phyloP scores from a whole-genome alignment of 1,140 invertebrate genomes.

The Uloborus diversus region DNA sequence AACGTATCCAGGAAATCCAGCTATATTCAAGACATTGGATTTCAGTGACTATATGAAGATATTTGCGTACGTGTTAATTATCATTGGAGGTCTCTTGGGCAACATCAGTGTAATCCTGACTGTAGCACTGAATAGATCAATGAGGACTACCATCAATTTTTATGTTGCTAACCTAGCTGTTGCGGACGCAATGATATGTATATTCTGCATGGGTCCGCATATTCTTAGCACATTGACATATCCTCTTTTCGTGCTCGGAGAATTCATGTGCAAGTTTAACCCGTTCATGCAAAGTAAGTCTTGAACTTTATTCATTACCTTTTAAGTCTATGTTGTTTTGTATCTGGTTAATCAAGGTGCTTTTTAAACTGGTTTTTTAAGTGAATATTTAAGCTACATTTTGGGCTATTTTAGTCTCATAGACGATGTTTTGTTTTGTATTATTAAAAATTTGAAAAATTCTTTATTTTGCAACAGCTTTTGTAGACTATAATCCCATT shows the following conservation, averaged over 20 bases:
- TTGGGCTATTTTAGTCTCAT: no score
- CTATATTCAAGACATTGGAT: neutral
- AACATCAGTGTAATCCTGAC: constrained; percentile 70
- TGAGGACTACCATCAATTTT: constrained; percentile 60
- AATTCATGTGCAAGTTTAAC: constrained; percentile 56
- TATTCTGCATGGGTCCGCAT: constrained; percentile 48
- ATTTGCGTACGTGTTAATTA: neutral
- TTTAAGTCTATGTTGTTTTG: no score
- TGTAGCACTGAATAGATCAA: constrained; percentile 66
- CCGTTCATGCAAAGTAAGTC: constrained; percentile 56
- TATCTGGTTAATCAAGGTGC: no score
- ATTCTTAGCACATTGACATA: constrained; percentile 33
- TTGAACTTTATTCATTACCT: no score
- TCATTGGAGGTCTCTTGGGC: constrained; percentile 61
- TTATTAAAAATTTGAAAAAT: no score
- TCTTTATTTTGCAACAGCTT: no score
- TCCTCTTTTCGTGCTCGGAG: constrained; percentile 33
- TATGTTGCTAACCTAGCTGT: constrained; percentile 54
- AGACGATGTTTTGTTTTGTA: no score
- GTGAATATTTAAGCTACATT: no score
- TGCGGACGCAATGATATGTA: constrained; percentile 45
- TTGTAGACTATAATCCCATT: no score
- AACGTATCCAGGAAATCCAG: no score
- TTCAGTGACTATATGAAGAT: neutral
- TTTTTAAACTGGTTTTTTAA: no score